phyloP scores from a whole-genome alignment of 2,888 invertebrate species.

The Trilocha varians region DNA sequence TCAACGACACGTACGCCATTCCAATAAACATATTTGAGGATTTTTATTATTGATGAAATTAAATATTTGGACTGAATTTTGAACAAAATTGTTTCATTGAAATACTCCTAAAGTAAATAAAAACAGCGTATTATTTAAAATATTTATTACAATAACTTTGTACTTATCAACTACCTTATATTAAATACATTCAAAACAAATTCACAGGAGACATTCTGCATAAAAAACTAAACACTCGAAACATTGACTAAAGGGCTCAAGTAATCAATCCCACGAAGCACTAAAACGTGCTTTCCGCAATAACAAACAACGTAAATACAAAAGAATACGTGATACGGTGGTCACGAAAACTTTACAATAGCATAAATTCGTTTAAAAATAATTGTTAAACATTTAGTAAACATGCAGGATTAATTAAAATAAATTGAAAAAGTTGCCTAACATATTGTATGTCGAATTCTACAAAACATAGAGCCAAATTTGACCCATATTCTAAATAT shows the following conservation, averaged over 20 bases:
- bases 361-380: conserved; percentile 3
- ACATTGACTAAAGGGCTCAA: conserved; percentile 7
- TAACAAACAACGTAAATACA: conserved; percentile 5
- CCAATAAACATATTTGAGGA: conserved; percentile 49
- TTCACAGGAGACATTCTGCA: conserved; percentile 27
- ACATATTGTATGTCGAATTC: too few relatives aligned
- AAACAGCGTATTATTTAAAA: conserved; percentile 23
- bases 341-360: conserved; percentile 6
- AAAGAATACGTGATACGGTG: conserved; percentile 4
- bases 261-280: conserved; percentile 23
- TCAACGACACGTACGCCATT: conserved; percentile 48
- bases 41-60: conserved; percentile 47
- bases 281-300: conserved; percentile 37
- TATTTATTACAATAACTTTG: conserved; percentile 58
- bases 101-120: neutral
- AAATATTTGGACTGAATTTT: conserved; percentile 66
- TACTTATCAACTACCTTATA: conserved; percentile 48
- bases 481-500: too few relatives aligned
- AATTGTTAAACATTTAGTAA: conserved; percentile 9
- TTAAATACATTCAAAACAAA: conserved; percentile 47
- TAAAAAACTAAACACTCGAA: conserved; percentile 4
- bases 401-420: conserved; percentile 15
- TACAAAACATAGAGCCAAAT: too few relatives aligned
- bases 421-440: too few relatives aligned
- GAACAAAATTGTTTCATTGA: too few relatives aligned